Evolutionary conservation across 2,797 vertebrate genomes (phyloP), one percentile per base, ranked within the genome.

Genomic region (Myripristis murdjan): DNA sequence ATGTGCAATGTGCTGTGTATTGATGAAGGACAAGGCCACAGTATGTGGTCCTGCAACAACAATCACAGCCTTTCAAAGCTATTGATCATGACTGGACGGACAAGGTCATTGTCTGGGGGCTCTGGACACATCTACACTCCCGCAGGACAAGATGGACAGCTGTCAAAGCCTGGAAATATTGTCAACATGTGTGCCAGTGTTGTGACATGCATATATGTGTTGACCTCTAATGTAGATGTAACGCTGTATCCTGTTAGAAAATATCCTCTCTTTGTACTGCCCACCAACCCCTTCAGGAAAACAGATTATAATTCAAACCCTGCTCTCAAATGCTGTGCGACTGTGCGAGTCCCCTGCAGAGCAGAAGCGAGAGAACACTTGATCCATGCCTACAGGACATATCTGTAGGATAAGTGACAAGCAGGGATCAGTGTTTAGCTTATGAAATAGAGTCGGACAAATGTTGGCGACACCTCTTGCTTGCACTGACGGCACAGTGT

Each of bases 21-120:
- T 15, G 58, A 78, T 73, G 51, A 75, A 77, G 35, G 35, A 41
- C 14, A 0, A 60, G 58, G 59, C 77, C 74, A 66, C 63, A 46
- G 5, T 52, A 6, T 33, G 65, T 23, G 57, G 70, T 79, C 64
- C 63, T 49, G 41, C 64, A 53, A 63, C 71, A 72, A 62, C 61
- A 71, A 71, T 76, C 75, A 63, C 77, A 66, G 66, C 71, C 28
- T 26, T 72, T 82, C 64, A 72, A 7, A 70, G 66, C 61, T 51
- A 67, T 81, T 22, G 6, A 76, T 41, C 55, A 18, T 69, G 51
- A 55, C 59, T 31, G 48, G 61, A 35, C 24, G 49, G 52, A 3
- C 63, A 65, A 65, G 70, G 75, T 52, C 69, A 75, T 55, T 15
- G 53, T 56, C 63, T 65, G 81, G 35, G 10, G 10, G 35, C 79